Percentiles rank a stretch among this genome's conserved stretches.
Conservation (phyloP, 2,797 vertebrate genomes). For the Oryzias sinensis region DNA sequence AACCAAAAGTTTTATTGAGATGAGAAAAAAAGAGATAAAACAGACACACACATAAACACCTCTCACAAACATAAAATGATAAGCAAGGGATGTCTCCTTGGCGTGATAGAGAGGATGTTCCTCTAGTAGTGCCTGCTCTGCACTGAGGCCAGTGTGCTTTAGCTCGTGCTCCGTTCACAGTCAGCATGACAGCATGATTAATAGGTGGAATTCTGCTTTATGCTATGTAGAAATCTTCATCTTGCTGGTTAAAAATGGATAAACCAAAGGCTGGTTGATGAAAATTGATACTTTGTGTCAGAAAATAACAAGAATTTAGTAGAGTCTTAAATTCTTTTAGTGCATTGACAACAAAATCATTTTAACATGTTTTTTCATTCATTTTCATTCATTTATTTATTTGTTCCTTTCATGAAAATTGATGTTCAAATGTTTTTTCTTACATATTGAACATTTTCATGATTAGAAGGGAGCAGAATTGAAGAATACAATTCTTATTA, state of each 20-base stretch:
- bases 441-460: too few relatives aligned
- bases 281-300: too few relatives aligned
- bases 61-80: slow-evolving; percentile 24
- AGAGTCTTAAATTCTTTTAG: too few relatives aligned
- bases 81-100: slow-evolving; percentile 53
- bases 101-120: slow-evolving; percentile 50
- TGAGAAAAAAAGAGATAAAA: slow-evolving; percentile 54
- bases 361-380: too few relatives aligned
- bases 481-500: too few relatives aligned
- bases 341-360: too few relatives aligned
- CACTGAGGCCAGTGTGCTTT: slow-evolving; percentile 26
- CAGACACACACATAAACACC: slow-evolving; percentile 29
- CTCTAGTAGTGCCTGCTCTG: slow-evolving; percentile 28
- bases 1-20: slow-evolving; percentile 78
- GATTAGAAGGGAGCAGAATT: too few relatives aligned
- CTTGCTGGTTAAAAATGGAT: not conserved
- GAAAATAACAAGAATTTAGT: too few relatives aligned
- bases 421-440: too few relatives aligned
- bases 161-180: slow-evolving; percentile 23
- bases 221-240: slow-evolving; percentile 1
- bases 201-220: not conserved
- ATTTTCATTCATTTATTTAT: too few relatives aligned
- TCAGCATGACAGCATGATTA: slow-evolving; percentile 10
- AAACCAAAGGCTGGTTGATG: too few relatives aligned
- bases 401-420: too few relatives aligned